phyloP scores from a whole-genome alignment of 2,888 invertebrate genomes.

The Caenorhabditis sp. region DNA sequence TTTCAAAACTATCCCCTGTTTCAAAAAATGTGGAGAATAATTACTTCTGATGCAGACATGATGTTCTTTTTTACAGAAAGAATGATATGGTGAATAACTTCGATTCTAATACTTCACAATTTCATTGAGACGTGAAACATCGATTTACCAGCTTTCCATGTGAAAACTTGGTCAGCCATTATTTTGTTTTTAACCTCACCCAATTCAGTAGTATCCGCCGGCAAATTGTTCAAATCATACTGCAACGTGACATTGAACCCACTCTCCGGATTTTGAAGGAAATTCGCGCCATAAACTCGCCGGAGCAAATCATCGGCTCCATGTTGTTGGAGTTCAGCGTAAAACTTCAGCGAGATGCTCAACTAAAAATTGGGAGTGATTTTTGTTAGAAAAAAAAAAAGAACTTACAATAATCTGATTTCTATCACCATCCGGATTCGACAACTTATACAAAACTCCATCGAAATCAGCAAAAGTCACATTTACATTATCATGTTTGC shows the following conservation, averaged over 20 bases:
- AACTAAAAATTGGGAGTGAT: slow-evolving; percentile 75
- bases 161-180: no score
- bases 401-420: slow-evolving; percentile 90
- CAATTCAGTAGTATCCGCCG: slow-evolving; percentile 80
- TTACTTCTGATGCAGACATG: no score
- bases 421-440: slow-evolving; percentile 94
- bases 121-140: no score
- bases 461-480: slow-evolving; percentile 90
- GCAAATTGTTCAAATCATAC: slow-evolving; percentile 90
- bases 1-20: no score
- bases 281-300: slow-evolving; percentile 84
- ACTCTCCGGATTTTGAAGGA: slow-evolving; percentile 85
- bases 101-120: no score
- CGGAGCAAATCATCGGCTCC: slow-evolving; percentile 92
- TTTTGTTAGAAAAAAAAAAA: background rate
- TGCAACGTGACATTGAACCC: slow-evolving; percentile 93
- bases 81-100: no score
- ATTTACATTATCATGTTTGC: slow-evolving; percentile 93
- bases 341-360: slow-evolving; percentile 96
- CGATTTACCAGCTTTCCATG: no score
- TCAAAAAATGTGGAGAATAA: no score
- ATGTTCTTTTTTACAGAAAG: no score
- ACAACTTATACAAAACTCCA: slow-evolving; percentile 96
- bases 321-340: slow-evolving; percentile 93
- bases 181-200: no score